Evolutionary conservation across 2,888 invertebrate species (phyloP).

Genomic region (Scelioninae gen. 1): DNA sequence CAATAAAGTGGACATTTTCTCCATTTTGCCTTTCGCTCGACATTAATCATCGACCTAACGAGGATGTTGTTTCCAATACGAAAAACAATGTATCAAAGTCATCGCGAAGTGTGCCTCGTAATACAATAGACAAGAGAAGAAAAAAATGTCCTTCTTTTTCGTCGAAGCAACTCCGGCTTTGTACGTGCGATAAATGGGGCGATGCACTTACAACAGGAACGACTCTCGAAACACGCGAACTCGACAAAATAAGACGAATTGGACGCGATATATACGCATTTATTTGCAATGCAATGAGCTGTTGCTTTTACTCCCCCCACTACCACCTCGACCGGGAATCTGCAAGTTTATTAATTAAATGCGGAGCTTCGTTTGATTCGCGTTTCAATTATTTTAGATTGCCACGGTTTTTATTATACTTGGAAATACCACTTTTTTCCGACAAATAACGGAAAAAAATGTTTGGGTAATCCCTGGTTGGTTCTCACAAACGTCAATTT

Average conservation of each 20-base stretch:
- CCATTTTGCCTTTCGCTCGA: conserved; percentile 32
- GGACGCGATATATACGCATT: conserved; percentile 57
- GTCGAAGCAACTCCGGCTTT: conserved; percentile 37
- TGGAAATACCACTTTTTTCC: conserved; percentile 10
- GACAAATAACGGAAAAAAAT: background rate
- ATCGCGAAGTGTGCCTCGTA: conserved; percentile 50
- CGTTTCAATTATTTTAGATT: conserved; percentile 27
- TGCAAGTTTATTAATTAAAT: conserved; percentile 60
- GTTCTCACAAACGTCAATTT: background rate
- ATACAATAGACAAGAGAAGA: conserved; percentile 47
- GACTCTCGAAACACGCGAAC: conserved; percentile 61
- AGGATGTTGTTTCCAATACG: conserved; percentile 60
- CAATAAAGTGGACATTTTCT: conserved; percentile 40
- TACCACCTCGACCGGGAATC: no score
- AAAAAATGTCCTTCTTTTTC: conserved; percentile 41
- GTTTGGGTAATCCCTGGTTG: no score
- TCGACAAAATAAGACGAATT: conserved; percentile 64
- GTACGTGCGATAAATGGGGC: conserved; percentile 58
- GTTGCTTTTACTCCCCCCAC: conserved; percentile 25
- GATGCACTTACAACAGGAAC: conserved; percentile 60
- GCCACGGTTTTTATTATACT: conserved; percentile 21
- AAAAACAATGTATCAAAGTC: conserved; percentile 65
- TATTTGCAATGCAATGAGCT: conserved; percentile 68
- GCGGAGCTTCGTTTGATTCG: conserved; percentile 30
- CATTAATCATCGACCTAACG: conserved; percentile 62